These are phyloP conservation scores for Monochamus saltuarius DNA, from an alignment of 1,140 invertebrate species.

Conservation along the genomic window DNA sequence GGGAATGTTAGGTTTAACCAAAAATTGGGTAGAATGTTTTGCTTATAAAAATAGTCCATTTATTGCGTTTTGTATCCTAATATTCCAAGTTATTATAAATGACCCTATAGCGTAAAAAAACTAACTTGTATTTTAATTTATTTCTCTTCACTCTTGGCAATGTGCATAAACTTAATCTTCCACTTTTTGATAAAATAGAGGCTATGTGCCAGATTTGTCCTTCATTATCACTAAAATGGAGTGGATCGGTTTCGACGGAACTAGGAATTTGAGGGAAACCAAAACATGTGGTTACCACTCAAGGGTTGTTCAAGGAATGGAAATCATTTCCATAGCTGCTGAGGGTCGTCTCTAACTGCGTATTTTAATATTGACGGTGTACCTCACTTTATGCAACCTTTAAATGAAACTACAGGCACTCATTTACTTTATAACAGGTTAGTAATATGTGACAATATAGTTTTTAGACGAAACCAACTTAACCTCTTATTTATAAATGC, in stretches of 20 bases:
- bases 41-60: too few relatives aligned
- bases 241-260: conserved; percentile 28
- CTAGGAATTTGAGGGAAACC: conserved; percentile 4
- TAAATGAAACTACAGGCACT: conserved; percentile 28
- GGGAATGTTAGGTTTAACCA: too few relatives aligned
- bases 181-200: too few relatives aligned
- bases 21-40: too few relatives aligned
- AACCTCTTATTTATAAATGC: too few relatives aligned
- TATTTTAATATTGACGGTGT: conserved; percentile 45
- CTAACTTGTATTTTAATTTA: too few relatives aligned
- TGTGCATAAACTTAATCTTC: too few relatives aligned
- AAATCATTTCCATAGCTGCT: conserved; percentile 42
- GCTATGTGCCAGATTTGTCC: too few relatives aligned
- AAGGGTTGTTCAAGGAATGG: conserved; percentile 32
- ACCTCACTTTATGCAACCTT: conserved; percentile 52
- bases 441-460: conserved; percentile 9
- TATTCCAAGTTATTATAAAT: too few relatives aligned
- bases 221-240: conserved; percentile 27
- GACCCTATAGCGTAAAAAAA: too few relatives aligned
- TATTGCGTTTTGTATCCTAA: too few relatives aligned
- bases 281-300: conserved; percentile 35
- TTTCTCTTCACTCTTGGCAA: too few relatives aligned
- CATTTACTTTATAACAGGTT: conserved; percentile 31
- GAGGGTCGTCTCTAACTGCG: conserved; percentile 48
- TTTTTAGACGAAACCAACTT: not conserved